Base-by-base conservation (phyloP, 2,113 vertebrate genomes). In the Cynoglossus semilaevis region DNA sequence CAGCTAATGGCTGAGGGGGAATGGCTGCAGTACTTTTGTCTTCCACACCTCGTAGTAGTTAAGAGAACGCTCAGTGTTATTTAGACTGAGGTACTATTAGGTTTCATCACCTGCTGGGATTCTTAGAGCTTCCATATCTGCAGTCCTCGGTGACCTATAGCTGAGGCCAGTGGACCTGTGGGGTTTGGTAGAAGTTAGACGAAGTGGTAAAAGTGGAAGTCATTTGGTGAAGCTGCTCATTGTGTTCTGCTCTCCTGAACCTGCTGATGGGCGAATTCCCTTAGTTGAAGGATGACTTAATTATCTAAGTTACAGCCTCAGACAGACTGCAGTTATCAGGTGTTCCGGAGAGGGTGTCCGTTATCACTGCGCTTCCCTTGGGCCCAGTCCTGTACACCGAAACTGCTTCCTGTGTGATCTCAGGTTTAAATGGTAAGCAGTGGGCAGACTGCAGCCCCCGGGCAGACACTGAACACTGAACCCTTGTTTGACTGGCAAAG, bases 291-390 rank as follows among this genome's bases (percentile, higher is more conserved):
- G 41, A 70, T 64, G 51, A 67, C 75, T 66, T 84, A 77, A 84
- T 82, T 81, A 84, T 81, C 58, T 56, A 41, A 70, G 61, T 67
- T 70, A 67, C 70, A 68, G 61, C 77, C 48, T 70, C 55, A 54
- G 74, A 51, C 58, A 19, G 59, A 56, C 72, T 71, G 48, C 63
- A 66, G 75, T 81, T 75, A 77, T 84, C 74, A 77, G 72, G 58
- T 48, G 13, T 79, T 57, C 65, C 45, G 63, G 67, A 74, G 64
- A 75, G 58, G 49, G 34, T 49, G 77, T 52, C 57, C 60, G 72
- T 82, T 77, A 81, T 86, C 77, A 19, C 51, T 11, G 41, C 29
- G 0, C 36, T 1, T 60, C 70, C 62, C 64, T 13, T 44, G 55
- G 69, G 79, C 19, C 4, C 64, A 44, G 51, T 69, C 58, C 51